A percentile compares a stretch with the other conserved stretches of the same genome.
Evolutionary conservation across 2,797 vertebrate genomes (phyloP).

Genomic region (Nyctibius grandis): DNA sequence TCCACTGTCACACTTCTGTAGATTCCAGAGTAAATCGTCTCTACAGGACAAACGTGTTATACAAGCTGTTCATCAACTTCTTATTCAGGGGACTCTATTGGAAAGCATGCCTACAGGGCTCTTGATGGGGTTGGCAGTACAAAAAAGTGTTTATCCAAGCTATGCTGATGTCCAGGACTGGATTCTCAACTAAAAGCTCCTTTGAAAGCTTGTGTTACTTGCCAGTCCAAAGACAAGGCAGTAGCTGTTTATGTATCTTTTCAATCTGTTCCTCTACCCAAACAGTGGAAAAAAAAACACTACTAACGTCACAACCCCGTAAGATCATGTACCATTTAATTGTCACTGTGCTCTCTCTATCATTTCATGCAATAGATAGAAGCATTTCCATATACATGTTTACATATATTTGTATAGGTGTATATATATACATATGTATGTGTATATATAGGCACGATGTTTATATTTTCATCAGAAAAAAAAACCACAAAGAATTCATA

Average conservation of each 20-base stretch:
- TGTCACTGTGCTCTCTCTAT: background rate
- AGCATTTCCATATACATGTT: background rate
- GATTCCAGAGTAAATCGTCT: background rate
- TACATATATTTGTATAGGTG: background rate
- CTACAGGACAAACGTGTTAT: background rate
- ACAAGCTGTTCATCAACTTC: background rate
- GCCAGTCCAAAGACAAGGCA: background rate
- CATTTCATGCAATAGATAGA: background rate
- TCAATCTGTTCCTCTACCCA: background rate
- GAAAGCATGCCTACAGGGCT: background rate
- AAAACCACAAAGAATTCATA: background rate
- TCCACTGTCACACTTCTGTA: background rate
- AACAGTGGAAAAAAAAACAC: accelerated
- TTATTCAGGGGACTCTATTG: background rate
- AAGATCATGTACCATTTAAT: background rate
- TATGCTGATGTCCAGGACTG: background rate
- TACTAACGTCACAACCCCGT: background rate
- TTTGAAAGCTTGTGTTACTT: background rate
- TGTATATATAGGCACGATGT: background rate
- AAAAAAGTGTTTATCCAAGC: background rate
- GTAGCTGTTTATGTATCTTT: background rate
- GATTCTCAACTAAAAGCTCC: background rate
- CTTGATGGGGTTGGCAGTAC: background rate
- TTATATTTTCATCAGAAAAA: background rate
- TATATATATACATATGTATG: background rate